Evolutionary conservation across 2,888 invertebrate species (phyloP).

Genomic region (Ischnus inquisitorius): DNA sequence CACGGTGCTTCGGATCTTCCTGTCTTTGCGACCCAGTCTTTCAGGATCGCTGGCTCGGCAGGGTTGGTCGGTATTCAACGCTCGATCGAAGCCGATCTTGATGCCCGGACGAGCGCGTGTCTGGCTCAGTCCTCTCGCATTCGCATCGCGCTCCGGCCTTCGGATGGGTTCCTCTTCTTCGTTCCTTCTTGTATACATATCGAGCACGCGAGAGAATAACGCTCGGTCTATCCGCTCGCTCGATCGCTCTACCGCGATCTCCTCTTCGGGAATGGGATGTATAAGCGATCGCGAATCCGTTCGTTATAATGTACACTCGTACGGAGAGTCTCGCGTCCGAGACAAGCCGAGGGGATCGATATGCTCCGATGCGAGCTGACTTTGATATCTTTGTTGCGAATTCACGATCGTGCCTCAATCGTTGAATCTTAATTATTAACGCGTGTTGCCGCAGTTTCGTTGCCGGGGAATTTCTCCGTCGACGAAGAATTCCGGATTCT

Average conservation of each 20-base stretch:
- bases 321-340: neutral
- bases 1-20: too few relatives aligned
- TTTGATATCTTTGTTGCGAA: constrained; percentile 40
- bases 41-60: constrained; percentile 36
- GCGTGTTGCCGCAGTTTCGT: too few relatives aligned
- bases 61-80: constrained; percentile 40
- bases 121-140: constrained; percentile 1
- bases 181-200: neutral
- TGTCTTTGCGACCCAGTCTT: constrained; percentile 24
- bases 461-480: neutral
- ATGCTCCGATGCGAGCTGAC: neutral
- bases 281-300: neutral
- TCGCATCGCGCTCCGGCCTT: constrained; percentile 32
- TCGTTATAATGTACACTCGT: constrained; percentile 23
- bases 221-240: neutral
- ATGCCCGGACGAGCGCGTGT: constrained; percentile 38
- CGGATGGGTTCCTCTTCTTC: constrained; percentile 17
- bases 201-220: constrained; percentile 11
- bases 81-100: constrained; percentile 56
- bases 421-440: neutral
- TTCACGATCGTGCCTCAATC: neutral
- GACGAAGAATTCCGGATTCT: neutral
- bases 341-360: constrained; percentile 4
- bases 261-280: constrained; percentile 9
- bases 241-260: constrained; percentile 36